Evolutionary conservation across 2,797 vertebrate species (phyloP).

Genomic region (Alcedo atthis): DNA sequence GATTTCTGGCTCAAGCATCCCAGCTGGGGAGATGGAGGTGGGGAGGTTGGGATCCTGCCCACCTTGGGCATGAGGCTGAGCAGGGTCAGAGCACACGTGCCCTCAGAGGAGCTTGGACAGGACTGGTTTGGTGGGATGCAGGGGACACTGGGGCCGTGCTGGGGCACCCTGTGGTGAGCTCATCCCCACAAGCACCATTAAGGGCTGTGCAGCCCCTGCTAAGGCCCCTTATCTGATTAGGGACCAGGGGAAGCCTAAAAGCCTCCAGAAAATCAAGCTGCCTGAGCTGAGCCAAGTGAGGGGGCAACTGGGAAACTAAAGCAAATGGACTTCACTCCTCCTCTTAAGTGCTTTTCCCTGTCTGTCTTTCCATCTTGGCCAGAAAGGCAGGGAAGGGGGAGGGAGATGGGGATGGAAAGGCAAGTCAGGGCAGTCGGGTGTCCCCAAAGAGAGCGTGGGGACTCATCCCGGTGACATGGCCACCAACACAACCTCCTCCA

Average conservation of each 20-base stretch:
- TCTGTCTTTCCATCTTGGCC: neutral
- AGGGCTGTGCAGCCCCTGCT: neutral
- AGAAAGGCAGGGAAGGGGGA: neutral
- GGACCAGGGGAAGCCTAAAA: slow-evolving; percentile 48
- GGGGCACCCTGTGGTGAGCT: neutral
- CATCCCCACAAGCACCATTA: neutral
- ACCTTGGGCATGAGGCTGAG: neutral
- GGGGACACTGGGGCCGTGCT: neutral
- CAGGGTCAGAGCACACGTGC: neutral
- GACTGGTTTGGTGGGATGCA: neutral
- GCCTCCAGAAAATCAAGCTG: slow-evolving; percentile 68
- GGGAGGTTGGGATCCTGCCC: neutral
- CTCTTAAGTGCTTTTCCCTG: slow-evolving; percentile 6
- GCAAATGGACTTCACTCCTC: slow-evolving; percentile 43
- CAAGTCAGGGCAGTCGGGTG: rapidly evolving
- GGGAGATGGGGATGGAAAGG: neutral
- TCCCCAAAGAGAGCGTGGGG: rapidly evolving
- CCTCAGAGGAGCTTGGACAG: neutral
- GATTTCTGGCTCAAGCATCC: neutral
- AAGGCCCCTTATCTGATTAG: slow-evolving; percentile 59
- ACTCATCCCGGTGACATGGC: rapidly evolving
- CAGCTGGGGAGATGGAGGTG: neutral
- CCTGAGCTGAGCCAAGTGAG: neutral
- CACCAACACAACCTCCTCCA: neutral
- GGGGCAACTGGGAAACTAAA: slow-evolving; percentile 8